These are phyloP conservation scores for Andrena marginata DNA, from an alignment of 2,888 invertebrate genomes.

Conservation along the genomic window DNA sequence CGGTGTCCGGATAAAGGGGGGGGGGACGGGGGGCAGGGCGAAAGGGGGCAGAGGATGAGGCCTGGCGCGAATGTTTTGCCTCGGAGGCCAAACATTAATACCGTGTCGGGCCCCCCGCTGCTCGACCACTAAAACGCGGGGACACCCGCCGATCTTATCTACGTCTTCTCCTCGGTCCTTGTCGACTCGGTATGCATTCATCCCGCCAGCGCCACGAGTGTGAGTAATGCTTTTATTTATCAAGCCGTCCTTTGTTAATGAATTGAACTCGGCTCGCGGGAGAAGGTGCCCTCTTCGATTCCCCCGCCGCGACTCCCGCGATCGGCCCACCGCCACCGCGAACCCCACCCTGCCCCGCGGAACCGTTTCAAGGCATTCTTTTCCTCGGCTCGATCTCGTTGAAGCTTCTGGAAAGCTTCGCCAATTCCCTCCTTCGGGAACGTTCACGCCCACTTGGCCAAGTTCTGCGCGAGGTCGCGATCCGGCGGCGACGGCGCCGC, in stretches of 20 bases:
- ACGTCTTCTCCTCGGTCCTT: conserved; percentile 82
- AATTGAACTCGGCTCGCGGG: conserved; percentile 77
- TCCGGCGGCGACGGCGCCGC: not conserved
- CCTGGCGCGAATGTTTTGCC: conserved; percentile 80
- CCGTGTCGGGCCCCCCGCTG: conserved; percentile 84
- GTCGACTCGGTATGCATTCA: conserved; percentile 84
- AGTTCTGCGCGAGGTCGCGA: conserved; percentile 1
- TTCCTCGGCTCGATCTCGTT: conserved; percentile 29
- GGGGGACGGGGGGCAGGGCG: not conserved
- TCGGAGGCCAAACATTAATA: conserved; percentile 84
- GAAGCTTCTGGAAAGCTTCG: conserved; percentile 1
- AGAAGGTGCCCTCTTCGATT: conserved; percentile 47
- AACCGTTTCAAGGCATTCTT: too few species aligned
- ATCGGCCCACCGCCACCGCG: conserved; percentile 1
- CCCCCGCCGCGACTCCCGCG: conserved; percentile 24
- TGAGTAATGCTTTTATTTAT: conserved; percentile 85
- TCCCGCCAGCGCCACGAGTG: conserved; percentile 80
- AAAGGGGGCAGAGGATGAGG: conserved; percentile 52
- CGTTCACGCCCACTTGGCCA: conserved; percentile 56
- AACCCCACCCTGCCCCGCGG: too few species aligned
- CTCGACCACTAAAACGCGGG: conserved; percentile 84
- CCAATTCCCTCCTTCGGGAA: conserved; percentile 32
- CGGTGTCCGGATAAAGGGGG: not conserved
- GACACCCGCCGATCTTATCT: conserved; percentile 85
- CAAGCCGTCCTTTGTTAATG: conserved; percentile 84